Conservation (phyloP, 2,113 vertebrate species). For the Circaetus cinerascens region DNA sequence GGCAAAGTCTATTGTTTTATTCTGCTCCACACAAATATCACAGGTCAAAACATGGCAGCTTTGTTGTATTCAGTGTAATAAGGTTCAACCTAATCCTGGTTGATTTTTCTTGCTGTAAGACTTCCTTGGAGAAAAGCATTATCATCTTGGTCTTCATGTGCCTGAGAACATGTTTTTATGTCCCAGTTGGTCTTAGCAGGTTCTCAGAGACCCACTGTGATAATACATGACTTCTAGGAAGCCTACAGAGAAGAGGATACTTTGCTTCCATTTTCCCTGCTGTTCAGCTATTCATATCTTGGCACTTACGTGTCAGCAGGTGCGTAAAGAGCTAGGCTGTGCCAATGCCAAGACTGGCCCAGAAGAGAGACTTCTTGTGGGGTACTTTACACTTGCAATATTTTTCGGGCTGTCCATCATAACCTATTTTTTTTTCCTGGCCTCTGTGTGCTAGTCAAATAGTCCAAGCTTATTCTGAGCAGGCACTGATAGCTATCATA, state of each 20-base stretch:
- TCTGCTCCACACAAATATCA: conserved; percentile 5
- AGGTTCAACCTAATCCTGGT: not conserved
- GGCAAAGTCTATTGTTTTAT: conserved; percentile 26
- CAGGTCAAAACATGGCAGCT: not conserved
- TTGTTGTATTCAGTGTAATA: not conserved
- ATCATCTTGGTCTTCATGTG: not conserved
- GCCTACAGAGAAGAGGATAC: conserved; percentile 1
- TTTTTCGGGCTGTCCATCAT: conserved; percentile 8
- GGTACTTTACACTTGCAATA: not conserved
- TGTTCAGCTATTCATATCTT: conserved; percentile 49
- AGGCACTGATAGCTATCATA: not conserved
- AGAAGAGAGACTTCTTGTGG: conserved; percentile 2
- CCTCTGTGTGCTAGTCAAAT: not conserved
- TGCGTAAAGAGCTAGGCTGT: not conserved
- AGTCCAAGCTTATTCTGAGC: conserved; percentile 61
- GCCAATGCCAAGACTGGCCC: conserved; percentile 8
- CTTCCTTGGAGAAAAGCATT: not conserved
- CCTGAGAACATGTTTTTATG: not conserved
- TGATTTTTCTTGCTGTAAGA: not conserved
- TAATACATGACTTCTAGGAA: conserved; percentile 40
- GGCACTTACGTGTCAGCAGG: conserved; percentile 22
- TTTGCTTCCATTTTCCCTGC: conserved; percentile 30
- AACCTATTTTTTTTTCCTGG: conserved; percentile 1
- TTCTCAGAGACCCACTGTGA: conserved; percentile 10
- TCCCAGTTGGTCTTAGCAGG: not conserved